Evolutionary conservation across 2,888 invertebrate genomes (phyloP), one percentile per base, ranked within the genome.

Genomic region (Amphimallon solstitiale): DNA sequence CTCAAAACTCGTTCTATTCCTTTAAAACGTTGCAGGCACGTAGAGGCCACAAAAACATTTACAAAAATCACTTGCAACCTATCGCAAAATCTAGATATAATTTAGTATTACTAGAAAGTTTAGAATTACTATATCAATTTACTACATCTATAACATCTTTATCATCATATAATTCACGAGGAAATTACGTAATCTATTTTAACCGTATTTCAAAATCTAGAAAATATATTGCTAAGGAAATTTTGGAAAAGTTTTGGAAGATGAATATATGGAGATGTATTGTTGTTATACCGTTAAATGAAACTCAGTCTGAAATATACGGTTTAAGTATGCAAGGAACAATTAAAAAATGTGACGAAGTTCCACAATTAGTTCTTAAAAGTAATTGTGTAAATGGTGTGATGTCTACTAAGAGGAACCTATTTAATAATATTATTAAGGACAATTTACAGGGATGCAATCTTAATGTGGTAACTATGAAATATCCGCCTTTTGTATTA

Each of bases 401-500:
- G 23, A 15, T 68, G 1, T 38, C 10, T 9, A 65, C 54, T 6
- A 62, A 68, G 6, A 2, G 21, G 2, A 9, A 14, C 17, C 21
- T 71, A 21, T 69, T 72, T 35, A 15, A 29, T 10, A 15, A 38
- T 23, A 48, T 48, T n/a, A 37, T 34, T 46, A 48, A 46, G 10
- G 19, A 21, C 12, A 67, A 63, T 15, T 71, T 70, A 15, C 29
- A 69, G 3, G 71, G 72, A 37, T 77, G 77, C 37, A 59, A 60
- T 4, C 52, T 74, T 5, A 46, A 72, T 38, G 70, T 68, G 0
- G 56, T 73, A n/a, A 59, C 72, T 0, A 71, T 74, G 66, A 65
- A 65, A 43, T 71, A 70, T 60, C 75, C 76, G 1, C 77, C 77
- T n/a, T 74, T 74, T 60, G 74, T 77, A 1, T 68, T 75, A n/a